Evolutionary conservation across 2,888 invertebrate genomes (phyloP), one percentile per base, ranked within the genome.

Genomic region (Dolichomitus sp.): DNA sequence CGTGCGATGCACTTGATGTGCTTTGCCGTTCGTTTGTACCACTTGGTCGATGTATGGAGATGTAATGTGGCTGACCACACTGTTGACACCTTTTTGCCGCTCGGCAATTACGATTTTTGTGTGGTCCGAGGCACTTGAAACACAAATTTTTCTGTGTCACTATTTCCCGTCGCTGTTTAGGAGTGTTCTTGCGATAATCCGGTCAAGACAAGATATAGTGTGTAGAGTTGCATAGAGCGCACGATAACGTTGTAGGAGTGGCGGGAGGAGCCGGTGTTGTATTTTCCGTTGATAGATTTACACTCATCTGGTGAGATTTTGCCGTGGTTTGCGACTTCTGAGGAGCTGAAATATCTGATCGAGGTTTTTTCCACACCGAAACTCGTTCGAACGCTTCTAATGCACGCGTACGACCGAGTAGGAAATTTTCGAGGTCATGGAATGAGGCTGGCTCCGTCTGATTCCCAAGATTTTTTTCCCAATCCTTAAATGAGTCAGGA

Each of bases 341-440:
- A 7, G 40, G 11, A 1, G 45, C 23, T 9, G 42, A 17, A 2
- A 23, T 88, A 66, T 89, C 87, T 6, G 48, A 5, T 6, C 48
- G 48, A n/a, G 48, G n/a, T 48, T 48, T 48, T 48, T 48, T 48
- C 17, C 19, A 37, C 9, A 37, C 9, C 37, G 37, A 37, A 37
- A 9, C 37, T 37, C 9, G 37, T 2, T 37, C 37, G 37, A 37
- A 37, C 9, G 37, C 37, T 37, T 37, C 37, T 1, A 37, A 9
- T 37, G 37, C 37, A 37, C 37, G 37, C 37, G 37, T 37, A 37
- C 37, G 37, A 9, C 9, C 9, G 37, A 37, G 37, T 9, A 37
- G 37, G 2, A 37, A 7, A 37, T 9, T 37, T 37, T 37, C 37
- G 37, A 7, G 37, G 37, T 9, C 37, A 6, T 5, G 0, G 37